Conservation (phyloP, 2,797 vertebrate species). For the Anguilla pacifica region DNA sequence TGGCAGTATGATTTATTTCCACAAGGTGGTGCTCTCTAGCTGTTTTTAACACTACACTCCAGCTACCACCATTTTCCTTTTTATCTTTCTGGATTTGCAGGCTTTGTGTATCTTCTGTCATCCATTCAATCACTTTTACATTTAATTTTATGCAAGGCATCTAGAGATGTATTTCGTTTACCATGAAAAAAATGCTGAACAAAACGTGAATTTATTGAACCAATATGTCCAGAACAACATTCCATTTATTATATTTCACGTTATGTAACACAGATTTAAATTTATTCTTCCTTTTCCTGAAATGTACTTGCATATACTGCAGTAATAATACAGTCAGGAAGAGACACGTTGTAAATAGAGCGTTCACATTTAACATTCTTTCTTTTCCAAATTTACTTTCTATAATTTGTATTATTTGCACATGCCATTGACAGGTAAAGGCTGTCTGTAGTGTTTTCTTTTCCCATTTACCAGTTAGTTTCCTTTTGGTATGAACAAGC, state of each 20-base stretch:
- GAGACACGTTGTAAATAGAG: neutral
- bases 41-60: neutral
- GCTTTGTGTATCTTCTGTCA: neutral
- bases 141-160: neutral
- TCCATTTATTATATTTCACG: neutral
- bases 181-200: neutral
- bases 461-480: no score
- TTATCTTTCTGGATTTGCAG: neutral
- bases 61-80: neutral
- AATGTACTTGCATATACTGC: neutral
- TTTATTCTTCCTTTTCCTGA: neutral
- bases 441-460: no score
- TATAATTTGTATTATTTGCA: neutral
- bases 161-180: neutral
- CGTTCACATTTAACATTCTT: neutral
- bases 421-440: no score
- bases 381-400: neutral
- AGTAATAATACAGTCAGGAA: neutral
- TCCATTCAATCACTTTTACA: neutral
- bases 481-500: no score
- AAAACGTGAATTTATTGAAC: neutral
- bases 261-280: neutral
- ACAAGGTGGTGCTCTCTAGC: conserved; percentile 44
- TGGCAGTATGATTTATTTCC: conserved; percentile 15
- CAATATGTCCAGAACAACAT: neutral